A percentile compares a stretch with the other conserved stretches of the same genome.
Evolutionary conservation across 2,888 invertebrate genomes (phyloP).

Genomic region (Eristalis intricaria): DNA sequence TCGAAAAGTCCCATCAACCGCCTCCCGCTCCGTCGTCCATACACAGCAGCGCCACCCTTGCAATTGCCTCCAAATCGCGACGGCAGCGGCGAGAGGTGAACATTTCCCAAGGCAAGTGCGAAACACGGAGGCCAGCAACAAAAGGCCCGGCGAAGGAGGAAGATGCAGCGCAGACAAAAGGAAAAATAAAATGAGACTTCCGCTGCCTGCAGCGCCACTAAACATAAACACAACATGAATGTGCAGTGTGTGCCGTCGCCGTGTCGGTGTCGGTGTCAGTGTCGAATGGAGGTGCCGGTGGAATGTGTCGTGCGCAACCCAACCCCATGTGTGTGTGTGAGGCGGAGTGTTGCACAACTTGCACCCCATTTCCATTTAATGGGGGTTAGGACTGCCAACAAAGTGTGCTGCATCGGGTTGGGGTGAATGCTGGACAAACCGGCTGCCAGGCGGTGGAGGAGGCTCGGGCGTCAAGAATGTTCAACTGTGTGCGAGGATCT

Average conservation of each 20-base stretch:
- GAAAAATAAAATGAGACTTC: slow-evolving; percentile 70
- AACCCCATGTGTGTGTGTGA: slow-evolving; percentile 5
- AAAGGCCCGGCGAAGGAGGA: slow-evolving; percentile 61
- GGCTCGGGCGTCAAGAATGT: neutral
- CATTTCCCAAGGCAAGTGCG: slow-evolving; percentile 66
- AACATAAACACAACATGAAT: slow-evolving; percentile 71
- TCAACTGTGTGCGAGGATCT: neutral
- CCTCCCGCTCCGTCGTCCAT: neutral
- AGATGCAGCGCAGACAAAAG: slow-evolving; percentile 60
- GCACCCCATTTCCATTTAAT: slow-evolving; percentile 65
- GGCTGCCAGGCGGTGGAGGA: neutral
- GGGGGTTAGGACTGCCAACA: slow-evolving; percentile 59
- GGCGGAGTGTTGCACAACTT: slow-evolving; percentile 50
- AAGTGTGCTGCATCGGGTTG: slow-evolving; percentile 5
- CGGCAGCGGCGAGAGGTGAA: neutral
- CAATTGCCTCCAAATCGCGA: slow-evolving; percentile 48
- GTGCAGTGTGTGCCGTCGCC: slow-evolving; percentile 32
- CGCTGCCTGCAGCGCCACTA: slow-evolving; percentile 68
- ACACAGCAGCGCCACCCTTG: neutral
- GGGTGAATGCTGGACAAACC: slow-evolving; percentile 37
- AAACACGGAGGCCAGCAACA: slow-evolving; percentile 58
- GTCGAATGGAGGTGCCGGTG: neutral
- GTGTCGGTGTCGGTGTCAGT: slow-evolving; percentile 20
- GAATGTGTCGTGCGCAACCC: slow-evolving; percentile 17
- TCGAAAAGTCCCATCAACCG: slow-evolving; percentile 47